These are phyloP conservation scores for Siphonodentalium dalli DNA, from an alignment of 2,888 invertebrate species.

Conservation along the genomic window DNA sequence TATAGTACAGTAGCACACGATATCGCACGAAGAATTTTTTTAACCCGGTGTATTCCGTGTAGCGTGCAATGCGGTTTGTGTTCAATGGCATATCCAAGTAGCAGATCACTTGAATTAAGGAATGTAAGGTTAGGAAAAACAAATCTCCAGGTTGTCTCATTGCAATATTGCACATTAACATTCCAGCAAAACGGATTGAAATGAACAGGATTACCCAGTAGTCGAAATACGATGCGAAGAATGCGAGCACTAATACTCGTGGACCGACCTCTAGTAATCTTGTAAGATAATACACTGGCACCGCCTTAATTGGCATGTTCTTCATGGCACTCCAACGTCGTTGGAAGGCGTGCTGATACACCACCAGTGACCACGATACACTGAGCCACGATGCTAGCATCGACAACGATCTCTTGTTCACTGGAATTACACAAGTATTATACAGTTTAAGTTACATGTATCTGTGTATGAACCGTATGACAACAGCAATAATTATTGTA, in stretches of 20 bases:
- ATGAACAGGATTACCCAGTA: constrained; percentile 58
- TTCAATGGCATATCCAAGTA: constrained; percentile 83
- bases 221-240: constrained; percentile 64
- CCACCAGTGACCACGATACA: constrained; percentile 46
- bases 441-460: too few species aligned
- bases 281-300: constrained; percentile 64
- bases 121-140: constrained; percentile 73
- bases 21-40: constrained; percentile 79
- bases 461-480: too few species aligned
- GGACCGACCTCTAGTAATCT: constrained; percentile 64
- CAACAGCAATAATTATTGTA: too few species aligned
- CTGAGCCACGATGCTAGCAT: constrained; percentile 51
- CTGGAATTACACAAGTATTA: too few species aligned
- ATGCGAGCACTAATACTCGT: constrained; percentile 64
- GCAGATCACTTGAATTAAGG: constrained; percentile 85
- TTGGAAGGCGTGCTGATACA: constrained; percentile 51
- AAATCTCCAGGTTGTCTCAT: constrained; percentile 57
- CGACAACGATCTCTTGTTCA: too few species aligned
- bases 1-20: constrained; percentile 66
- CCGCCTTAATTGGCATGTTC: constrained; percentile 52
- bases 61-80: too few species aligned
- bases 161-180: constrained; percentile 65
- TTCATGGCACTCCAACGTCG: constrained; percentile 50
- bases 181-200: constrained; percentile 63
- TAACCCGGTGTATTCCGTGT: too few species aligned